Percentiles rank a stretch among this genome's conserved stretches.
phyloP scores from a whole-genome alignment of 2,113 vertebrate genomes.

The Pedionomus torquatus region DNA sequence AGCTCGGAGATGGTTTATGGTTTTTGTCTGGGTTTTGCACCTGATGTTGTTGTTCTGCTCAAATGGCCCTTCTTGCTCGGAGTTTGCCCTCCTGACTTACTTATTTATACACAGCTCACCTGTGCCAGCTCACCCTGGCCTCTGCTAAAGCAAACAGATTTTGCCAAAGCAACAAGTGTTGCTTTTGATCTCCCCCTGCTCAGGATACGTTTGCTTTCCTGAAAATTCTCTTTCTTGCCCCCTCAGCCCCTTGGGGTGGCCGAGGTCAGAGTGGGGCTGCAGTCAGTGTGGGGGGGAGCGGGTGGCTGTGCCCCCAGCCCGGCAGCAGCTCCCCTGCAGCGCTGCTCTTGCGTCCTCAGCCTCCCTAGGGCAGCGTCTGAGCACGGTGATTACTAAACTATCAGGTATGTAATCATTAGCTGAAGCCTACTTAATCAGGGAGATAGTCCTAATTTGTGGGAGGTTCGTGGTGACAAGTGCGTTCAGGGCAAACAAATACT shows the following conservation, averaged over 20 bases:
- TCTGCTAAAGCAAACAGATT: neutral
- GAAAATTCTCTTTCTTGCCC: neutral
- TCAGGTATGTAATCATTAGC: neutral
- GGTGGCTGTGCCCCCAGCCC: neutral
- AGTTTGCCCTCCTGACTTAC: neutral
- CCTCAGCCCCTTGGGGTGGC: neutral
- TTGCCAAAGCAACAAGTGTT: neutral
- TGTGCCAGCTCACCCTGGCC: neutral
- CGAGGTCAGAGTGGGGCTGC: neutral
- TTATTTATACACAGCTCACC: neutral
- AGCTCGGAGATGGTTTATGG: accelerated
- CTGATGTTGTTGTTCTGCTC: neutral
- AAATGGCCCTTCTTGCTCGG: neutral
- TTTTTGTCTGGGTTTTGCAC: neutral
- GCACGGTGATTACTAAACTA: neutral
- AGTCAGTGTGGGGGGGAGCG: accelerated
- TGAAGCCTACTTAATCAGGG: neutral
- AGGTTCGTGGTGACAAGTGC: neutral
- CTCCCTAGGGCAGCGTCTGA: neutral
- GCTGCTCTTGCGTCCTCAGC: neutral
- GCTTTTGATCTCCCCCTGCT: neutral
- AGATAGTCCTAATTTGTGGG: neutral
- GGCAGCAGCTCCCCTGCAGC: accelerated
- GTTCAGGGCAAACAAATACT: neutral
- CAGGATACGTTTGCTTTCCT: neutral